A percentile compares a stretch with the other conserved stretches of the same genome.
Conservation (phyloP, 2,888 invertebrate genomes). For the Nowickia ferox region DNA sequence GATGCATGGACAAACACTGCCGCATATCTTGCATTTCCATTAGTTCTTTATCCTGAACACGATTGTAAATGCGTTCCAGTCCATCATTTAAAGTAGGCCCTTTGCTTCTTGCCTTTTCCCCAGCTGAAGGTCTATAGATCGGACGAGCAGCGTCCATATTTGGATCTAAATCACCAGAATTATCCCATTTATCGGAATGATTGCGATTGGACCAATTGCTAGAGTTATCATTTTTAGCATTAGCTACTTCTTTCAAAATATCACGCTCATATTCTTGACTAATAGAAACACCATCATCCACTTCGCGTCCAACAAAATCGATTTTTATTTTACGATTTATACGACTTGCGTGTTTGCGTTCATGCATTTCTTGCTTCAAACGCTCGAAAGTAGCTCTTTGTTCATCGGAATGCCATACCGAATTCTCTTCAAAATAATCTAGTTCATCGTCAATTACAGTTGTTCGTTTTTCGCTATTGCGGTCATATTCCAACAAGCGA, state of each 20-base stretch:
- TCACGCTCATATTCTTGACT: conserved; percentile 82
- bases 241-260: conserved; percentile 82
- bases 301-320: conserved; percentile 88
- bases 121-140: conserved; percentile 73
- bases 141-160: conserved; percentile 77
- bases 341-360: conserved; percentile 88
- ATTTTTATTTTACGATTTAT: conserved; percentile 88
- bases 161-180: conserved; percentile 73
- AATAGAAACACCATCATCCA: conserved; percentile 84
- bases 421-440: conserved; percentile 94
- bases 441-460: conserved; percentile 91
- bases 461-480: conserved; percentile 86
- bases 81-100: conserved; percentile 64
- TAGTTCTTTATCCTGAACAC: conserved; percentile 90
- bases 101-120: conserved; percentile 63
- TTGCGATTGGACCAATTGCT: conserved; percentile 75
- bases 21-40: conserved; percentile 94
- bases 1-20: conserved; percentile 96
- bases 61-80: conserved; percentile 81
- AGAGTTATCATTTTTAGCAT: conserved; percentile 73
- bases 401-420: conserved; percentile 90
- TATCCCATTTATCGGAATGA: conserved; percentile 66
- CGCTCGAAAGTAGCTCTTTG: conserved; percentile 88
- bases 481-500: conserved; percentile 92
- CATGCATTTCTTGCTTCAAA: conserved; percentile 87